Evolutionary conservation across 2,888 invertebrate genomes (phyloP).

Genomic region (Hofmannophila pseudospretella): DNA sequence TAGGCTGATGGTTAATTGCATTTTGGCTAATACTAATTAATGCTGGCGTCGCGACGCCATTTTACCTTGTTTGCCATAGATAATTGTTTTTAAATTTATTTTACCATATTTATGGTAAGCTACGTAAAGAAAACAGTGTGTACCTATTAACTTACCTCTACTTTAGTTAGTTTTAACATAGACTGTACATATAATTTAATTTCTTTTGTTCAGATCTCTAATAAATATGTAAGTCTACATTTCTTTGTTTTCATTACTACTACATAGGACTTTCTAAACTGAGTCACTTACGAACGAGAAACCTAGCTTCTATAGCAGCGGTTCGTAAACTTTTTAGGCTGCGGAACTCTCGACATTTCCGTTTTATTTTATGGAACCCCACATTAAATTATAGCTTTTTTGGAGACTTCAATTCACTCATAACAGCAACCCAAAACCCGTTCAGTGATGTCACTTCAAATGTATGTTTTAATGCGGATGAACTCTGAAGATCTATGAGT

Average conservation of each 20-base stretch:
- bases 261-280: too few relatives aligned
- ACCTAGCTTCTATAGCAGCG: too few relatives aligned
- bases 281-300: too few relatives aligned
- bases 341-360: too few relatives aligned
- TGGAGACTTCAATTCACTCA: too few relatives aligned
- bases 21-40: conserved; percentile 44
- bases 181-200: conserved; percentile 80
- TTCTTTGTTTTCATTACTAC: conserved; percentile 18
- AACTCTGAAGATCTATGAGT: too few relatives aligned
- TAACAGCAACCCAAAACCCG: too few relatives aligned
- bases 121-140: conserved; percentile 67
- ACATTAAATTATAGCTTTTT: too few relatives aligned
- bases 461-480: too few relatives aligned
- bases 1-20: conserved; percentile 35
- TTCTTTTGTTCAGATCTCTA: conserved; percentile 80
- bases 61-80: conserved; percentile 55
- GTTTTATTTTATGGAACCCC: too few relatives aligned
- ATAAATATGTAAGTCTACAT: conserved; percentile 77
- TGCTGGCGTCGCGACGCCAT: conserved; percentile 22
- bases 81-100: conserved; percentile 31
- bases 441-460: too few relatives aligned
- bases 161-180: conserved; percentile 78
- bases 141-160: conserved; percentile 76
- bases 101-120: conserved; percentile 58
- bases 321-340: too few relatives aligned